Conservation (phyloP, 2,888 invertebrate genomes). For the Seira musarum region DNA sequence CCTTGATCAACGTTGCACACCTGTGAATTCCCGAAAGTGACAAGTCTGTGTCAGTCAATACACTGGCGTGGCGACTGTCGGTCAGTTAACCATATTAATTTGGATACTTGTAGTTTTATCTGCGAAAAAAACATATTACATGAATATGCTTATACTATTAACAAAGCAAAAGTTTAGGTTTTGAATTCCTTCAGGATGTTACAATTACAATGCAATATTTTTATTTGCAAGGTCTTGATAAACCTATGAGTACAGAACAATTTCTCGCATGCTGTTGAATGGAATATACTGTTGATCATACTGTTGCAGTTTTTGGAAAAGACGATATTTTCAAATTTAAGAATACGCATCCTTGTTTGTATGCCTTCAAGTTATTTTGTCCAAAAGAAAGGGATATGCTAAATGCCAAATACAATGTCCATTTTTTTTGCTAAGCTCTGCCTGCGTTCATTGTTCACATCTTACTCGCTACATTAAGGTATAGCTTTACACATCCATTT, state of each 20-base stretch:
- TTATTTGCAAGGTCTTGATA: not conserved
- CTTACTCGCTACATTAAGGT: not conserved
- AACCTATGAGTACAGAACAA: not conserved
- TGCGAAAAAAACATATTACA: too few species aligned
- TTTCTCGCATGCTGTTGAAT: not conserved
- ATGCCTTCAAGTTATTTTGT: not conserved
- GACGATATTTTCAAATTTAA: not conserved
- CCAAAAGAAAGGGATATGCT: not conserved
- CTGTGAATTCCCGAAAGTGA: not conserved
- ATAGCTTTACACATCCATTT: slow-evolving; percentile 16
- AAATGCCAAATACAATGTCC: not conserved
- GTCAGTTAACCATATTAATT: too few species aligned
- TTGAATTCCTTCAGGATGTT: slow-evolving; percentile 4
- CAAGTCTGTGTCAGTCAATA: slow-evolving; percentile 3
- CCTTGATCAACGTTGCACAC: too few species aligned
- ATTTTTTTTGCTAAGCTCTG: slow-evolving; percentile 7
- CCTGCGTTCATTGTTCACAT: not conserved
- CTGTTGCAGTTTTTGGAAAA: not conserved
- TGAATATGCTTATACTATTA: too few species aligned
- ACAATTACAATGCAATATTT: not conserved
- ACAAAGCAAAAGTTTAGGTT: not conserved
- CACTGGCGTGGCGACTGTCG: too few species aligned
- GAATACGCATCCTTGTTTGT: not conserved
- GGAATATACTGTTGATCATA: too few species aligned
- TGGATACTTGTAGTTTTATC: not conserved